Base-by-base conservation (phyloP, 2,113 vertebrate genomes). In the Burhinus bistriatus region DNA sequence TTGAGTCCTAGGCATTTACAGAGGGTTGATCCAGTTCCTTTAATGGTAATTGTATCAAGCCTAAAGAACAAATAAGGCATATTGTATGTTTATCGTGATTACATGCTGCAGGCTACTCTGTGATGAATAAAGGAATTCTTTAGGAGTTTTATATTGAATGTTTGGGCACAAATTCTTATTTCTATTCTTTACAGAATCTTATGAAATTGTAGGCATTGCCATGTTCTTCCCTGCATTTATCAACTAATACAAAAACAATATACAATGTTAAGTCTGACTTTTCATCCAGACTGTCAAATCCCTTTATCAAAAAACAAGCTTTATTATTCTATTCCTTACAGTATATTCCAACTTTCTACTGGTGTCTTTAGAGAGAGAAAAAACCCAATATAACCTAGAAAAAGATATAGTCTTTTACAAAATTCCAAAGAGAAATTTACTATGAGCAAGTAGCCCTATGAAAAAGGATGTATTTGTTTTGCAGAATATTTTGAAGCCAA, bases 381-480 rank as follows among this genome's bases (percentile, higher is more conserved):
- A 69, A 77, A 14, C 4, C 5, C 73, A 59, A 51, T 96, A 90
- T 95, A 94, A 90, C 18, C 23, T 77, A 95, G 82, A 94, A 95
- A 79, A 95, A 85, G 11, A 83, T 96, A 96, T 89, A 97, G 84
- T 89, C 72, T 97, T 96, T 96, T 94, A 96, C 83, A 96, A 96
- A 98, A 97, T 97, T 91, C 97, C 98, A 98, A 98, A 97, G 95
- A 97, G 81, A 98, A 97, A 93, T 96, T 95, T 98, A 96, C 64
- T 96, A 93, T 81, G 82, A 93, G 84, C 59, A 97, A 93, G 59
- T 88, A 98, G 57, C 96, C 96, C 98, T 98, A 82, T 52, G 57
- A 93, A 97, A 96, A 98, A 93, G 57, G 91, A 97, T 90, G 90
- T 90, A 93, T 96, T 96, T 97, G 58, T 97, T 97, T 92, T 95